Evolutionary conservation across 2,888 invertebrate genomes (phyloP).

Genomic region (Glaucopsyche alexis): DNA sequence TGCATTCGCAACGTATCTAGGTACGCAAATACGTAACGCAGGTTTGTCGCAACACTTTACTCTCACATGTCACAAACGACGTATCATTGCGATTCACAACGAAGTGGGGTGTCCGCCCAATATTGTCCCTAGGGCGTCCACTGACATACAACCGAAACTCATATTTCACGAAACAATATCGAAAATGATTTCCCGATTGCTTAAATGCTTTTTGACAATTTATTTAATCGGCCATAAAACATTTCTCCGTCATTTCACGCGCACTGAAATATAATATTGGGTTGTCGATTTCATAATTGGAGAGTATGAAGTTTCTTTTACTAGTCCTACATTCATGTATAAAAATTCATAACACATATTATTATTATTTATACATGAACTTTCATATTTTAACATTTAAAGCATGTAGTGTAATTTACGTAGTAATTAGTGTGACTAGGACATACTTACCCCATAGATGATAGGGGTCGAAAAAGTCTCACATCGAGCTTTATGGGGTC

Average conservation of each 20-base stretch:
- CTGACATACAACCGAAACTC: not conserved
- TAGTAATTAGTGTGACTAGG: not conserved
- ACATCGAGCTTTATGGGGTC: conserved; percentile 8
- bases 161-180: conserved; percentile 12
- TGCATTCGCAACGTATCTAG: no score
- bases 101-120: not conserved
- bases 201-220: conserved; percentile 6
- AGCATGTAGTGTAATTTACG: not conserved
- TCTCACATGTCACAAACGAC: not conserved
- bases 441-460: conserved; percentile 1
- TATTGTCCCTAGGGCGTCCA: not conserved
- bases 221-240: not conserved
- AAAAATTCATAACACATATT: no score
- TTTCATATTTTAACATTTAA: no score
- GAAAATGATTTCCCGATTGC: not conserved
- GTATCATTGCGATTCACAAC: not conserved
- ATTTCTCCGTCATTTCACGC: not conserved
- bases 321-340: not conserved
- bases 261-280: not conserved
- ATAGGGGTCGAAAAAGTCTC: not conserved
- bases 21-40: no score
- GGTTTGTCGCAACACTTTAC: not conserved
- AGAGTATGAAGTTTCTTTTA: not conserved
- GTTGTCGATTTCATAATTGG: not conserved
- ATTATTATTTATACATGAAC: no score